Conservation (phyloP, 2,888 invertebrate species). For the Lasioglossum morio region DNA sequence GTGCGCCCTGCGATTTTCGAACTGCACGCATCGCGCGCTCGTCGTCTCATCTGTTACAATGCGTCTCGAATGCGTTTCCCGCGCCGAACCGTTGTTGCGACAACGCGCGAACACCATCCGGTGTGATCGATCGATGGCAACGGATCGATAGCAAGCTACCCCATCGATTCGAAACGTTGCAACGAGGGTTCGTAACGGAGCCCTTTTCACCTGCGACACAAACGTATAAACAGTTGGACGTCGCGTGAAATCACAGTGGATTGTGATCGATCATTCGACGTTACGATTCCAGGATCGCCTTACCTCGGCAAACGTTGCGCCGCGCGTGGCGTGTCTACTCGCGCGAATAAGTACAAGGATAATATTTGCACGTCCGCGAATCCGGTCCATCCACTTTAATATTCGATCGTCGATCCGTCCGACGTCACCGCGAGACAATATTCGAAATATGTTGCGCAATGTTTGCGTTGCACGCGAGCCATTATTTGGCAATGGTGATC, state of each 20-base stretch:
- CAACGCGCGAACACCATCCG: not conserved
- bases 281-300: not conserved
- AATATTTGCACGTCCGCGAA: conserved; percentile 7
- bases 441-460: not conserved
- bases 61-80: not conserved
- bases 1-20: not conserved
- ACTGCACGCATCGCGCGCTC: not conserved
- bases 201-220: not conserved
- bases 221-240: not conserved
- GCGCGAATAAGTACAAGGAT: not conserved
- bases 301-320: not conserved
- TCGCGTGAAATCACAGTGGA: conserved; percentile 23
- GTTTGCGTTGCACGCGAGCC: conserved; percentile 3
- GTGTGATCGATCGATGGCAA: conserved; percentile 49
- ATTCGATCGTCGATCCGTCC: not conserved
- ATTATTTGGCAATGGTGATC: conserved; percentile 6
- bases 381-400: not conserved
- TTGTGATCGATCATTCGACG: conserved; percentile 51
- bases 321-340: not conserved
- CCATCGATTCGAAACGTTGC: conserved; percentile 70
- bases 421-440: not conserved
- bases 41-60: not conserved
- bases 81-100: not conserved
- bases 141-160: conserved; percentile 2
- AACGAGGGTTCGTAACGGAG: conserved; percentile 76